Percentiles rank a stretch among this genome's conserved stretches.
Evolutionary conservation across 2,888 invertebrate species (phyloP).

Genomic region (Helicoverpa assulta): DNA sequence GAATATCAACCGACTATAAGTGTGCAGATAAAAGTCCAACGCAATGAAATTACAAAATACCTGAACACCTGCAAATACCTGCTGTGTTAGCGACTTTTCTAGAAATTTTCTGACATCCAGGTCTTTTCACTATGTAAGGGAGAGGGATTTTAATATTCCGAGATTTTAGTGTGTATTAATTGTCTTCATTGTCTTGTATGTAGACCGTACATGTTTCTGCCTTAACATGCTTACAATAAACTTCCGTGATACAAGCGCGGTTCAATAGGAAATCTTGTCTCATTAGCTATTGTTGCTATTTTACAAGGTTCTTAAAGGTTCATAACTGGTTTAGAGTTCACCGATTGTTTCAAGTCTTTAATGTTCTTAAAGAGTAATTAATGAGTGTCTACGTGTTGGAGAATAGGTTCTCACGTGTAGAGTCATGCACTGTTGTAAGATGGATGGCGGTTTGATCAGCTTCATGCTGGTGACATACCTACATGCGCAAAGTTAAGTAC

Average conservation of each 20-base stretch:
- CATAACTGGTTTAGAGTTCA: conserved; percentile 28
- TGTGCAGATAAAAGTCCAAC: too few species aligned
- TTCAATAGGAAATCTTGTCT: conserved; percentile 33
- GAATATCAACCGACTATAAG: too few species aligned
- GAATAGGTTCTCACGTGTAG: not conserved
- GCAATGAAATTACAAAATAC: too few species aligned
- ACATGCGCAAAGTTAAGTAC: too few species aligned
- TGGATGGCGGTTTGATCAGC: not conserved
- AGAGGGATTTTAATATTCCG: too few species aligned
- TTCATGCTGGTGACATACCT: not conserved
- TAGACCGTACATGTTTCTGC: conserved; percentile 2
- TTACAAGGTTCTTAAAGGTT: conserved; percentile 37
- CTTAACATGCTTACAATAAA: conserved; percentile 18
- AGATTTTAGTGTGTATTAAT: too few species aligned
- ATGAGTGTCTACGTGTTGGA: conserved; percentile 22
- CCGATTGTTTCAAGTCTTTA: conserved; percentile 16
- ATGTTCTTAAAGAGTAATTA: conserved; percentile 27
- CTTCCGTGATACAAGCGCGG: conserved; percentile 36
- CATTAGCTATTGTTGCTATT: conserved; percentile 43
- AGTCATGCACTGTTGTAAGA: not conserved
- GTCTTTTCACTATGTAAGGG: too few species aligned
- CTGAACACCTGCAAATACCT: too few species aligned
- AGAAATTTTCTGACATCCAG: too few species aligned
- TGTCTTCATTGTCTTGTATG: too few species aligned
- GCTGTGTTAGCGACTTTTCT: too few species aligned